Evolutionary conservation across 1,140 invertebrate genomes (phyloP), one percentile per base, ranked within the genome.

Genomic region (Drosophila biarmipes): DNA sequence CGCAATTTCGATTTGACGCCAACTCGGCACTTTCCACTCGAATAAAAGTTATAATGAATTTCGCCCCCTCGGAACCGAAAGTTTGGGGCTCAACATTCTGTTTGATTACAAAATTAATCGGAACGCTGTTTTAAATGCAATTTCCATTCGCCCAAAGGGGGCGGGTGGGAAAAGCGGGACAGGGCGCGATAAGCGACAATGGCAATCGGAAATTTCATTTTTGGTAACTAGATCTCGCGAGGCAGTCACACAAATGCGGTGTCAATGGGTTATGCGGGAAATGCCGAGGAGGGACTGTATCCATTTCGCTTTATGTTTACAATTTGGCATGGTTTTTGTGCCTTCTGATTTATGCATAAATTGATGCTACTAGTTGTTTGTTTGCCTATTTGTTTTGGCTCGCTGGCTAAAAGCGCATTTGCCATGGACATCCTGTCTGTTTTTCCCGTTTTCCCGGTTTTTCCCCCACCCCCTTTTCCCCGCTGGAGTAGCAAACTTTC

Each of bases 251-350:
- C 40, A 52, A 58, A 62, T 73, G 56, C 40, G 38, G 62, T 68
- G 73, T 59, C 53, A 76, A 76, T 75, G 54, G 49, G 51, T 24
- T 42, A 14, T 19, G 34, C 12, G 64, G 51, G 15, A 46, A 38
- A 21, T 48, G 10, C 42, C 14, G 17, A 11, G 19, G 49, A 21
- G 15, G 34, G 19, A 15, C 34, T 24, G 53, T 52, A 73, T 77
- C 59, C 49, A 62, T 73, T 77, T 77, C 66, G 59, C 67, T 76
- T 76, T 67, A 55, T 77, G 56, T 77, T 66, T 77, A 81, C 73
- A 80, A 80, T 81, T 77, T 81, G 72, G 73, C 58, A 77, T 75
- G 35, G 78, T 80, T 80, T 80, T 81, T 80, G 73, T 81, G 66
- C 57, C 51, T 48, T 81, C 45, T 78, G 78, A 81, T 81, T 81